Evolutionary conservation across 2,797 vertebrate genomes (phyloP).

Genomic region (Fundulus diaphanus): DNA sequence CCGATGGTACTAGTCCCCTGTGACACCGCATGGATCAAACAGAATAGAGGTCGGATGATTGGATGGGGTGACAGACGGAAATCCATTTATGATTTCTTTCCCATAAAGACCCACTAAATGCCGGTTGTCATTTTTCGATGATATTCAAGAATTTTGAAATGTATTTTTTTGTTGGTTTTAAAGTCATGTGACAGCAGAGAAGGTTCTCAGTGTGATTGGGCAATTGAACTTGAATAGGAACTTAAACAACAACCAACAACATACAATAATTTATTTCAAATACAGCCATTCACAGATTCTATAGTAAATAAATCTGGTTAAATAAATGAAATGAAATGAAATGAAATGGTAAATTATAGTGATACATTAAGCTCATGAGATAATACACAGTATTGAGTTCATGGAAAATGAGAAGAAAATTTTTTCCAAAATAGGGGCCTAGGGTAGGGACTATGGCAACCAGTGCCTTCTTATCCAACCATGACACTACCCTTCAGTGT

Average conservation of each 20-base stretch:
- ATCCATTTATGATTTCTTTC: too few relatives aligned
- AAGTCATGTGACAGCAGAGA: neutral
- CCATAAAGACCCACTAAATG: neutral
- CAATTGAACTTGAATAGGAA: neutral
- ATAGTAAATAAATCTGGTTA: too few relatives aligned
- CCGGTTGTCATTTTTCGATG: too few relatives aligned
- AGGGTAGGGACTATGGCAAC: too few relatives aligned
- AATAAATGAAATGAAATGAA: too few relatives aligned
- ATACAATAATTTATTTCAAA: neutral
- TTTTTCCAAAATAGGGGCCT: too few relatives aligned
- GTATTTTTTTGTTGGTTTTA: neutral
- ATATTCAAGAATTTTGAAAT: neutral
- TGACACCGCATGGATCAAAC: neutral
- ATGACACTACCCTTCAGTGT: neutral
- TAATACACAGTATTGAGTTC: too few relatives aligned
- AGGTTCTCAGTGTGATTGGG: neutral
- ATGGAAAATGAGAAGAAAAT: too few relatives aligned
- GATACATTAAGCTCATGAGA: too few relatives aligned
- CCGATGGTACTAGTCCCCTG: neutral
- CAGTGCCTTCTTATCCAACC: neutral
- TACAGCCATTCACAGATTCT: neutral
- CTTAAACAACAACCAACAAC: neutral
- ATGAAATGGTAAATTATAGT: neutral
- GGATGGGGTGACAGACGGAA: too few relatives aligned
- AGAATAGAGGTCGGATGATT: neutral